These are phyloP conservation scores for Saccostrea echinata DNA, from an alignment of 1,140 invertebrate genomes.

Conservation along the genomic window DNA sequence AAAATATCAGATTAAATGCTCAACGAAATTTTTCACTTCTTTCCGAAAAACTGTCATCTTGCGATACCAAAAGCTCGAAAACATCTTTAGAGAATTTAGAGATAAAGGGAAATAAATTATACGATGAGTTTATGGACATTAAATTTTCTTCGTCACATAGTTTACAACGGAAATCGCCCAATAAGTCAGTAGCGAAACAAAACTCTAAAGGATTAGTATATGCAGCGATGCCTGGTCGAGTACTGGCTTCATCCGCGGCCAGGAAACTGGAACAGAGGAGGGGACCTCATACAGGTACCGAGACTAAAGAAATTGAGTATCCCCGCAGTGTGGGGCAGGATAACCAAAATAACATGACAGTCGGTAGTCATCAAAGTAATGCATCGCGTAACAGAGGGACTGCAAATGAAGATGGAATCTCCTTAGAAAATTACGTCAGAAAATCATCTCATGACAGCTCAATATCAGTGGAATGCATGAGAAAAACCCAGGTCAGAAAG, in stretches of 20 bases:
- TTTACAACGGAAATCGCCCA: neutral
- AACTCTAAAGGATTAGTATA: neutral
- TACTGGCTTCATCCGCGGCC: neutral
- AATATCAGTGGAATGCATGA: too few species aligned
- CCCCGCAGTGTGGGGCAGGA: neutral
- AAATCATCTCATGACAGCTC: too few species aligned
- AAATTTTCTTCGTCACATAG: neutral
- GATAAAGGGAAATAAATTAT: neutral
- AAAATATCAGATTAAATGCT: neutral
- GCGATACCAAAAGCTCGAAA: neutral
- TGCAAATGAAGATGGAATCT: too few species aligned
- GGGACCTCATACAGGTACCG: neutral
- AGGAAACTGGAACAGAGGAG: neutral
- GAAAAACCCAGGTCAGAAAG: too few species aligned
- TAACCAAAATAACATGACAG: neutral
- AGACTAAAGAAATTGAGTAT: neutral
- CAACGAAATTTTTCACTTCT: neutral
- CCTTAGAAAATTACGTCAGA: too few species aligned
- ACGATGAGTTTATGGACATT: neutral
- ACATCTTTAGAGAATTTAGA: neutral
- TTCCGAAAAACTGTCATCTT: neutral
- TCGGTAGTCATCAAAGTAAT: neutral
- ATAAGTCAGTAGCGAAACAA: neutral
- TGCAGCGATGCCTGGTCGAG: neutral
- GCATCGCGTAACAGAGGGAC: neutral